Evolutionary conservation across 2,797 vertebrate genomes (phyloP), one percentile per base, ranked within the genome.

Genomic region (Eremophila alpestris): DNA sequence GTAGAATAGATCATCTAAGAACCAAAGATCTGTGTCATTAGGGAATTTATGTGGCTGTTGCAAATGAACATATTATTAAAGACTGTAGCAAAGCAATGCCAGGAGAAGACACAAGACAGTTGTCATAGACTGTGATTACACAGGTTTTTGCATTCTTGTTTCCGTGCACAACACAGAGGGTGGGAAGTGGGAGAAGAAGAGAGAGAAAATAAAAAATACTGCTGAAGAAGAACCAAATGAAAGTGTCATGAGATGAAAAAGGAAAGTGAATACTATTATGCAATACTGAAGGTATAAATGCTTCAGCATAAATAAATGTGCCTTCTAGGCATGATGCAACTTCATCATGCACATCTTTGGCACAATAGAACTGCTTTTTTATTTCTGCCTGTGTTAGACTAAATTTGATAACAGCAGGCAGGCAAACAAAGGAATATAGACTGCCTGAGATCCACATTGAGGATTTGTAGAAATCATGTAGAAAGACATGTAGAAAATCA

Each of bases 191-290:
- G 17, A 45, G 27, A 82, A 63, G 46, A 67, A 69, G 40, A 77
- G 30, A 74, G 23, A 75, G 41, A 32, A 46, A 94, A 95, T 54
- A 27, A 60, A 74, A 80, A 89, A 79, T 70, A 91, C 48, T 78
- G 54, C 80, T 80, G 89, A 86, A 71, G 43, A 84, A 5, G 23
- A 63, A 64, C 70, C 34, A 74, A 74, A 95, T 87, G 65, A 95
- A 95, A 94, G 30, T 17, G 14, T 30, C 58, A 86, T 82, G 60
- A 95, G 85, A 88, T 36, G 46, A 65, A 97, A 96, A 94, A 94
- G 63, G 55, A 96, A 96, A 90, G 81, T 85, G 22, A 96, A 86
- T 69, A 54, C 60, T 89, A 16, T 29, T 26, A 49, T 77, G 17
- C 30, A 49, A 46, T 23, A 15, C 11, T 22, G 20, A 91, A 80